A percentile compares a stretch with the other conserved stretches of the same genome.
phyloP scores from a whole-genome alignment of 2,797 vertebrate genomes.

The Malacoctenus gilli region DNA sequence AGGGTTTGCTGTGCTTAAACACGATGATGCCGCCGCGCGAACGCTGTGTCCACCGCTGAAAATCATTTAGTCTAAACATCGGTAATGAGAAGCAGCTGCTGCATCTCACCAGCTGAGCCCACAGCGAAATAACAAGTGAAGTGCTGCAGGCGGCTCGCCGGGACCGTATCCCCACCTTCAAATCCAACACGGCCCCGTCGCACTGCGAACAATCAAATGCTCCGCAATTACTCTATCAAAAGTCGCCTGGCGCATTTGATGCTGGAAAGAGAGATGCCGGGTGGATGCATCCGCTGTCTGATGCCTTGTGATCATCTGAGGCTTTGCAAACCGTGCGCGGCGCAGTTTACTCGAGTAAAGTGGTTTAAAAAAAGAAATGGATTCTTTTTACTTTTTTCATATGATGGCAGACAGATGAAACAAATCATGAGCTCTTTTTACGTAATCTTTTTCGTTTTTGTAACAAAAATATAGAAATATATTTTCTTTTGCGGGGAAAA shows the following conservation, averaged over 20 bases:
- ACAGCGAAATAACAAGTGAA: conserved; percentile 54
- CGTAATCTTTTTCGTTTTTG: no score
- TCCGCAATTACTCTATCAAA: conserved; percentile 30
- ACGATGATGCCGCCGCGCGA: conserved; percentile 41
- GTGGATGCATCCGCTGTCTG: not conserved
- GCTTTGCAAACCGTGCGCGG: conserved; percentile 11
- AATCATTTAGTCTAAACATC: conserved; percentile 65
- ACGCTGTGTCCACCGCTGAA: conserved; percentile 59
- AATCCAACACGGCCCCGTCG: conserved; percentile 35
- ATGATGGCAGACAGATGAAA: no score
- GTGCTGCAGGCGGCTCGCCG: conserved; percentile 54
- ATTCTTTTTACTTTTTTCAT: no score
- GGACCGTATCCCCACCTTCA: conserved; percentile 36
- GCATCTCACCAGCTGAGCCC: conserved; percentile 68
- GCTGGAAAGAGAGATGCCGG: conserved; percentile 14
- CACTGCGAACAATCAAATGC: conserved; percentile 30
- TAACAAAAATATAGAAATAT: no score
- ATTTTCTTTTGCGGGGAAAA: not conserved
- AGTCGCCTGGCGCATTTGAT: conserved; percentile 32
- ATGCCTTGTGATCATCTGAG: conserved; percentile 23
- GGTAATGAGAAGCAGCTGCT: conserved; percentile 76
- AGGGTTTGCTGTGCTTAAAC: conserved; percentile 44
- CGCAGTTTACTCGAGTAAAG: not conserved
- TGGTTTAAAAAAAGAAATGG: not conserved
- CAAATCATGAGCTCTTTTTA: no score